Base-by-base conservation (phyloP, 2,888 invertebrate species). In the Drosophila subsilvestris region DNA sequence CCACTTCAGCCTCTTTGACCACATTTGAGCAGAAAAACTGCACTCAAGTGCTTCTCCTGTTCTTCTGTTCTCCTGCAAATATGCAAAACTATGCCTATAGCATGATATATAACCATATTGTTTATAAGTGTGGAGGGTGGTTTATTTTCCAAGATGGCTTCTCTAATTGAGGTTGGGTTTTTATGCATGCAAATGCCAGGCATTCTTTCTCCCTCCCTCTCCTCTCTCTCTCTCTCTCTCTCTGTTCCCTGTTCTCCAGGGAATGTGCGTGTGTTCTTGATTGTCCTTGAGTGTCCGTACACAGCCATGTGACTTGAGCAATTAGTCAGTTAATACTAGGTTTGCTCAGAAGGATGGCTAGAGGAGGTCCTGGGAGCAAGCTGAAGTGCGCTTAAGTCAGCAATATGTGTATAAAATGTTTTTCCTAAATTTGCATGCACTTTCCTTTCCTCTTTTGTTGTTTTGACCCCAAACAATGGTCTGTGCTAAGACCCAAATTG, bases 261-360 rank as follows among this genome's bases (percentile, higher is more conserved):
- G 42, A 48, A n/a, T 47, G 53, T 61, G 57, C 45, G 50, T 69
- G 58, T 61, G 75, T 14, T 14, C 37, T 6, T 55, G 44, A 20
- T 43, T 63, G 47, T 65, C 42, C 27, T 7, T 56, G 43, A 54
- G 12, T 66, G 63, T 70, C 45, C 49, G 56, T 74, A 66, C 72
- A 66, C 62, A 66, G 82, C 75, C 74, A 78, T 77, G 79, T 55
- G 63, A 74, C 73, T 76, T 78, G 59, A 88, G 88, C 83, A 84
- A 84, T 84, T 84, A 84, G 83, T 84, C 88, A 83, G 83, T 83
- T 86, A 88, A 73, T 51, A 63, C 70, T 63, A 25, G 66, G 50
- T 55, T 66, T 48, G 47, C 42, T 48, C 18, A 29, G 42, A 20
- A 29, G 22, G 25, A 48, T 51, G 43, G 12, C 29, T 3, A 37